Evolutionary conservation across 1,140 invertebrate species (phyloP), one percentile per base, ranked within the genome.

Genomic region (Lucilia sericata): DNA sequence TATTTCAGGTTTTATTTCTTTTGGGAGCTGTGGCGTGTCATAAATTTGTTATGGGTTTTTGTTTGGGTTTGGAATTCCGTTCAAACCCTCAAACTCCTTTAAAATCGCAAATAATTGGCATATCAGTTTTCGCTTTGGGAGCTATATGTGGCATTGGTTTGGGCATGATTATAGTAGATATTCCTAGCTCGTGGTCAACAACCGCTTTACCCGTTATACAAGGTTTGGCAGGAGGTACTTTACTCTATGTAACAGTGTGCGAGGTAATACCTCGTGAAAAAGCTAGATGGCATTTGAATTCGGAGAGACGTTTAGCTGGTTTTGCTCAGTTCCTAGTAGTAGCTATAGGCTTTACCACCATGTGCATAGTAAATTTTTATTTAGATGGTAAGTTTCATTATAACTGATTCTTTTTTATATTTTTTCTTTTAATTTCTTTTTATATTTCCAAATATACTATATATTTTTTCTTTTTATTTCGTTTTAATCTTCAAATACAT

Each of bases 221-320:
- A 92, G 94, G 94, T 0, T 86, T 98, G 49, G 96, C 97, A n/a
- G 96, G 95, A 70, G 98, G 98, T 70, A 98, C 97, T 2, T 94
- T 99, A 74, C 91, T 99, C 0, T 99, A 98, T 91, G 96, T 98
- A 65, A 97, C 97, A 0, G 96, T 98, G 49, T 96, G 97, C 89
- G 98, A 99, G 92, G 95, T 99, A 30, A 91, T 99, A 30, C 97
- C 96, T 0, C 92, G 96, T 65, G 96, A 97, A 91, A 92, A 95
- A 82, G 93, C 94, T 70, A 92, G 94, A 84, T 95, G 94, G 93
- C 94, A 95, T 86, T 92, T 92, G 78, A 91, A 89, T 84, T 87
- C 90, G 30, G 19, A 84, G 4, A 91, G 90, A 42, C 92, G 92
- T 55, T 86, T 84, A 13, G 94, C 94, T 5, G 94, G 95, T 17